Evolutionary conservation across 1,140 invertebrate species (phyloP).

Genomic region (Drosophila lini): DNA sequence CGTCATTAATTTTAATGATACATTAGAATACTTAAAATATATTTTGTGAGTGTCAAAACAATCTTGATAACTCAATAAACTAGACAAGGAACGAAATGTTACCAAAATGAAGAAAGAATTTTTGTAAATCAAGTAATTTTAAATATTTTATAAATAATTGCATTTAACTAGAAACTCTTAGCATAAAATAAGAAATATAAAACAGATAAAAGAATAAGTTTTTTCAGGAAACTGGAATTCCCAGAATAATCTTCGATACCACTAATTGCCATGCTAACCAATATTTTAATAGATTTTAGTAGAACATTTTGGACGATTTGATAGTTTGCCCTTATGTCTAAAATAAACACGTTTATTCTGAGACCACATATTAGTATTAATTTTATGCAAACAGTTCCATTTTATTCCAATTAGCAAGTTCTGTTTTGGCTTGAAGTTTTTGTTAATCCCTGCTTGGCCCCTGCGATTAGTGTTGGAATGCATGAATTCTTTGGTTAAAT

Average conservation of each 20-base stretch:
- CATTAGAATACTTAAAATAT: conserved; percentile 9
- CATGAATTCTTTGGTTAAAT: conserved; percentile 21
- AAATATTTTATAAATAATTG: neutral
- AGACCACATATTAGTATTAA: conserved; percentile 30
- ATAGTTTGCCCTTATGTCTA: conserved; percentile 41
- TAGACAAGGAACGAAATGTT: neutral
- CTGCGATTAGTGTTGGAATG: conserved; percentile 12
- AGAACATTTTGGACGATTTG: conserved; percentile 23
- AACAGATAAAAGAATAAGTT: neutral
- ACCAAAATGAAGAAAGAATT: neutral
- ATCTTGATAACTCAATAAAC: conserved; percentile 6
- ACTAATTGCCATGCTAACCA: conserved; percentile 19
- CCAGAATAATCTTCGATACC: neutral
- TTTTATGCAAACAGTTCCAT: conserved; percentile 35
- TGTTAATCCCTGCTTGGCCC: neutral
- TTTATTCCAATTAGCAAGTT: conserved; percentile 35
- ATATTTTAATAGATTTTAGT: conserved; percentile 31
- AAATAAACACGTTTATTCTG: conserved; percentile 28
- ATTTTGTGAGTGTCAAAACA: conserved; percentile 30
- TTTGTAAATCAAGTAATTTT: neutral
- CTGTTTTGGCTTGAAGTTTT: conserved; percentile 12
- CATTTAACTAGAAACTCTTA: neutral
- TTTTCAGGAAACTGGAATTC: neutral
- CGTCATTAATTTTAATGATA: conserved; percentile 20
- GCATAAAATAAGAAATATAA: too few species aligned